Evolutionary conservation across 1,140 invertebrate genomes (phyloP), one percentile per base, ranked within the genome.

Genomic region (Zophobas atratus): DNA sequence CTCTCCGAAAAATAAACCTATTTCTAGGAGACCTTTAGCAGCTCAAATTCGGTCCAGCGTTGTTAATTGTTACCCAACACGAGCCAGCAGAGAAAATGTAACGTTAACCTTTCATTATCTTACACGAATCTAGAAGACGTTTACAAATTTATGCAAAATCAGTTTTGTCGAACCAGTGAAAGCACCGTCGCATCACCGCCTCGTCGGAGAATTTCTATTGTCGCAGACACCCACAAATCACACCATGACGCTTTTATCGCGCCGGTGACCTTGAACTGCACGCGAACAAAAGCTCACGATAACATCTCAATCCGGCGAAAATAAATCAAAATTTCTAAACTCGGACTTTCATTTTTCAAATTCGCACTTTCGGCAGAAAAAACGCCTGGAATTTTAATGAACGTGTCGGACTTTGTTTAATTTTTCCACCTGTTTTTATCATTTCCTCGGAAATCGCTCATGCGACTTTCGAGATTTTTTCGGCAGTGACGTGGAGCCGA

Each of bases 251-350:
- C 43, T 46, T 46, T 8, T 3, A 46, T 46, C 43, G 43, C 43
- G 43, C 43, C 43, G 8, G 43, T 46, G 55, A 57, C 55, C 55
- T 57, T 57, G 55, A 57, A 57, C 55, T 51, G n/a, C 4, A 8
- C 36, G 55, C 34, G n/a, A 39, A 5, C 6, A 60, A 60, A 6
- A 8, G 2, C 20, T 53, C 49, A 2, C 2, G 4, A 46, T 4
- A 46, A 4, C 43, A 46, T 46, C 43, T 3, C 43, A 20, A 20
- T 20, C 20, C 20, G 20, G 20, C 20, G 20, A 20, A 20, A 20
- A 20, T 4, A 46, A 46, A 55, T 55, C 53, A 1, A 55, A 55
- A 55, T 55, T 55, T 55, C 33, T 34, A 55, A 55, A 55, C 35
- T 32, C 6, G n/a, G 49, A 51, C 49, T 51, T 51, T 51, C 49